Evolutionary conservation across 2,113 vertebrate species (phyloP).

Genomic region (Morone chrysops): DNA sequence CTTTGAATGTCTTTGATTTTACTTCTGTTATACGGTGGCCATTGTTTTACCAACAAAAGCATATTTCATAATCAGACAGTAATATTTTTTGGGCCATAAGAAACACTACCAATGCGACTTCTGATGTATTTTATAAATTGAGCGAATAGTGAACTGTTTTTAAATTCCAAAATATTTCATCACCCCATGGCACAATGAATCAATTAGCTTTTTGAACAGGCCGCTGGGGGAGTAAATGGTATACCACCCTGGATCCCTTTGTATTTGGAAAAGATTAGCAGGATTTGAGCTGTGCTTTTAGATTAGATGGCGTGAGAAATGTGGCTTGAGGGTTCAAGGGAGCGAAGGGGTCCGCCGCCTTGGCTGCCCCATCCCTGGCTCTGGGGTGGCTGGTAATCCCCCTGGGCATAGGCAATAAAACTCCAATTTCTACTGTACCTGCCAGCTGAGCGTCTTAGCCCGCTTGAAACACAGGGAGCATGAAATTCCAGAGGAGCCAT

Average conservation of each 20-base stretch:
- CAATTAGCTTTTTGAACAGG: conserved; percentile 65
- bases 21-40: not conserved
- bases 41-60: conserved; percentile 23
- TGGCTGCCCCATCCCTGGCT: conserved; percentile 62
- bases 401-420: conserved; percentile 81
- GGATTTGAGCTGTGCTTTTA: conserved; percentile 74
- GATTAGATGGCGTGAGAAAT: conserved; percentile 84
- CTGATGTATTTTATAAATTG: conserved; percentile 1
- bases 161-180: conserved; percentile 39
- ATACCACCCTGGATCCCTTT: conserved; percentile 67
- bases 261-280: conserved; percentile 77
- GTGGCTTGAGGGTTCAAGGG: conserved; percentile 65
- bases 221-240: conserved; percentile 65
- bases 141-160: conserved; percentile 23
- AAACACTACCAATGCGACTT: not conserved
- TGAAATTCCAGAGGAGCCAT: conserved; percentile 83
- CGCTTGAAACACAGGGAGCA: conserved; percentile 77
- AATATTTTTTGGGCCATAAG: not conserved
- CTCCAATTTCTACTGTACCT: conserved; percentile 86
- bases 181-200: conserved; percentile 53
- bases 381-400: conserved; percentile 76
- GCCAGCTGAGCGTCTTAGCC: conserved; percentile 80
- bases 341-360: conserved; percentile 43
- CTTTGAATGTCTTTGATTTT: conserved; percentile 47
- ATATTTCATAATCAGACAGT: conserved; percentile 30